These are phyloP conservation scores for Drosophila parthenogenetica DNA, from an alignment of 2,888 invertebrate species.

Conservation along the genomic window DNA sequence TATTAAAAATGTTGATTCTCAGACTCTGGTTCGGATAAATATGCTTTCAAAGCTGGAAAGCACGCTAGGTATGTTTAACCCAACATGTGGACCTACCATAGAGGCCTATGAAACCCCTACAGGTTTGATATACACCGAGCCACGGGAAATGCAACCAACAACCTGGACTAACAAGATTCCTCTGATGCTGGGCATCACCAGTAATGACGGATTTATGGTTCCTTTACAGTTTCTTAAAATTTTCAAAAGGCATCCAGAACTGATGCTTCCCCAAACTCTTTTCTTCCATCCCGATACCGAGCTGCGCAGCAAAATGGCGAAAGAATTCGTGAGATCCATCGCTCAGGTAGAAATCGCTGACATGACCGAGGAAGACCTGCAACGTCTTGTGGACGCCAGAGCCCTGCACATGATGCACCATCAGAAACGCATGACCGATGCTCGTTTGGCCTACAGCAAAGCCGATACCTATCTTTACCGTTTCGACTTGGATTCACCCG, in stretches of 20 bases:
- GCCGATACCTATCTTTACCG: constrained; percentile 82
- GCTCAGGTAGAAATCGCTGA: constrained; percentile 52
- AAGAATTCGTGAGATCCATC: constrained; percentile 62
- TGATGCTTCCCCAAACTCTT: constrained; percentile 42
- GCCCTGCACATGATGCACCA: constrained; percentile 73
- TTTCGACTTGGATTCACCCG: constrained; percentile 82
- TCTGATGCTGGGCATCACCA: constrained; percentile 78
- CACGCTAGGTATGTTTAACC: too few relatives aligned
- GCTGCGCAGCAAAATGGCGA: constrained; percentile 52
- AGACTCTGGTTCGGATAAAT: constrained; percentile 46
- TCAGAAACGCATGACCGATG: constrained; percentile 67
- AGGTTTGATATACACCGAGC: constrained; percentile 70
- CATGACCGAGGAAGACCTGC: constrained; percentile 73
- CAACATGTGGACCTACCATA: constrained; percentile 67
- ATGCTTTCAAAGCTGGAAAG: constrained; percentile 21
- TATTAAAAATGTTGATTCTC: constrained; percentile 56
- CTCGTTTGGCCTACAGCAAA: constrained; percentile 64
- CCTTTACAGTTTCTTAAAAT: constrained; percentile 17
- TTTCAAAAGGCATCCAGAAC: constrained; percentile 37
- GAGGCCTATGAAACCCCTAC: constrained; percentile 72
- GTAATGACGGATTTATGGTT: constrained; percentile 65
- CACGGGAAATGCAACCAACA: constrained; percentile 65
- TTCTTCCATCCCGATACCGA: constrained; percentile 15
- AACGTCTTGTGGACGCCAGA: constrained; percentile 61
- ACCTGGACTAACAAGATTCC: constrained; percentile 82